These are phyloP conservation scores for Pristionchus japonicus DNA, from an alignment of 2,888 invertebrate species.

Conservation along the genomic window DNA sequence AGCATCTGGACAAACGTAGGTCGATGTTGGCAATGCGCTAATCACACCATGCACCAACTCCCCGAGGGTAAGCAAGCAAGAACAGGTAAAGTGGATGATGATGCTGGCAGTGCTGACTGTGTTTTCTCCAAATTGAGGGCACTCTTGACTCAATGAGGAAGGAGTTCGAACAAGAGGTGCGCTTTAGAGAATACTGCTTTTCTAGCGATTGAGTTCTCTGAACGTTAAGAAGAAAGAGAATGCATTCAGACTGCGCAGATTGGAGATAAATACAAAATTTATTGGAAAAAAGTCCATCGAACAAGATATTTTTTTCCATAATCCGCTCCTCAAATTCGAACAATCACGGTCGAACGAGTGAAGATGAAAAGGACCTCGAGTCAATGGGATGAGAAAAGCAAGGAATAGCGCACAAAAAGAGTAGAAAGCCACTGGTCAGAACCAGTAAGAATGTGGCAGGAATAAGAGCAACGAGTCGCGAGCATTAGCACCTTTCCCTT, in stretches of 20 bases:
- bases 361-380: neutral
- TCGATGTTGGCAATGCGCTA: constrained; percentile 16
- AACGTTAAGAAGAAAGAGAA: neutral
- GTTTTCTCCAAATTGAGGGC: neutral
- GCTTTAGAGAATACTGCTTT: neutral
- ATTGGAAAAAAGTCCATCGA: no score
- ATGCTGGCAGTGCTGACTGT: neutral
- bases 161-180: neutral
- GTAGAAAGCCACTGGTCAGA: neutral
- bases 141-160: neutral
- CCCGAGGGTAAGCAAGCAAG: neutral
- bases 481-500: neutral
- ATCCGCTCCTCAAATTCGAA: no score
- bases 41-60: constrained; percentile 15
- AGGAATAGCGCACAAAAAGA: neutral
- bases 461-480: neutral
- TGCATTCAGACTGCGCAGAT: no score
- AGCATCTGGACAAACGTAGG: neutral
- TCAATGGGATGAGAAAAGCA: neutral
- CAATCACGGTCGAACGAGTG: neutral
- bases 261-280: no score
- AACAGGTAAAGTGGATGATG: constrained; percentile 30
- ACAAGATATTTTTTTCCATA: no score
- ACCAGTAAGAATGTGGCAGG: neutral
- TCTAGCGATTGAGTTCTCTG: neutral